These are phyloP conservation scores for Anagrus nilaparvatae DNA, from an alignment of 1,140 invertebrate genomes.

Conservation along the genomic window DNA sequence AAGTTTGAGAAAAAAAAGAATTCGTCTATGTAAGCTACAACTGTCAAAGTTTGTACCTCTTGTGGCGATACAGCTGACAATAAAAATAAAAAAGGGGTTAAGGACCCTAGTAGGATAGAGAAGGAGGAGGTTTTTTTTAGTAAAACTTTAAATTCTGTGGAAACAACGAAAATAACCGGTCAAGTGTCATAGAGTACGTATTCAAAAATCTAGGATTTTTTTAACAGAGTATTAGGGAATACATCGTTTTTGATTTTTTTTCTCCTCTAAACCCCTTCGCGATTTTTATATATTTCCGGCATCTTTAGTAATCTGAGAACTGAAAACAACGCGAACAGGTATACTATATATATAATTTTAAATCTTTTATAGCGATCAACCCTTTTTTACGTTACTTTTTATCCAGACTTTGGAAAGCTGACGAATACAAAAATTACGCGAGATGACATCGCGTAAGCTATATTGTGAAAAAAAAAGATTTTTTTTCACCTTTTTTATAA, in stretches of 20 bases:
- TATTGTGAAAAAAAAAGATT: no score
- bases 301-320: conserved; percentile 42
- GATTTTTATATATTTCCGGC: conserved; percentile 40
- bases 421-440: conserved; percentile 30
- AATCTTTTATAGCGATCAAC: conserved; percentile 23
- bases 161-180: conserved; percentile 21
- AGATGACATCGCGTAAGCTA: conserved; percentile 33
- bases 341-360: conserved; percentile 22
- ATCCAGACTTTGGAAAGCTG: conserved; percentile 13
- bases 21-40: no score
- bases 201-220: conserved; percentile 9
- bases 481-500: conserved; percentile 15
- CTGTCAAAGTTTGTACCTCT: no score
- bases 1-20: no score
- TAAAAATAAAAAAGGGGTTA: conserved; percentile 36
- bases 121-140: conserved; percentile 3
- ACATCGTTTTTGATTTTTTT: no score
- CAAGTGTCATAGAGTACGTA: conserved; percentile 20
- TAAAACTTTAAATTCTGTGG: conserved; percentile 19
- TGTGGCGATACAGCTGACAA: conserved; percentile 34
- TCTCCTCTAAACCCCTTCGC: conserved; percentile 27
- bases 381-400: no score
- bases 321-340: conserved; percentile 37
- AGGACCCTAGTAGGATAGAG: conserved; percentile 26
- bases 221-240: conserved; percentile 7